phyloP scores from a whole-genome alignment of 1,140 invertebrate species.

The Tenebrio molitor region DNA sequence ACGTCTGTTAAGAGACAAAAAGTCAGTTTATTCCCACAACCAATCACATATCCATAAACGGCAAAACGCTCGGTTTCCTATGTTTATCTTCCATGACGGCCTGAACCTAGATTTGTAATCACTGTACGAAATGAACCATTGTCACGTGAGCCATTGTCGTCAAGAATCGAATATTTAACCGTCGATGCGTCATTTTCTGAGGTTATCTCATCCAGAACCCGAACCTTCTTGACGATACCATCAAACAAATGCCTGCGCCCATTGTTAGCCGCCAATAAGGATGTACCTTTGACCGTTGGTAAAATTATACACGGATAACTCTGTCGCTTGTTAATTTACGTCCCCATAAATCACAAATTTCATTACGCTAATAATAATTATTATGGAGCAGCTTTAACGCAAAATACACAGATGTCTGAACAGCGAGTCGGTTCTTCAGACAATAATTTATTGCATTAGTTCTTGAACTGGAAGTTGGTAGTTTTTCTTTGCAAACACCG shows the following conservation, averaged over 20 bases:
- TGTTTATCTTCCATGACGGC: no score
- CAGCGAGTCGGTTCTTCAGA: not conserved
- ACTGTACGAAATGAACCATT: not conserved
- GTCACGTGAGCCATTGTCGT: not conserved
- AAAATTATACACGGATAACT: not conserved
- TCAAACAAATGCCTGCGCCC: no score
- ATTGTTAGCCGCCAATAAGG: no score
- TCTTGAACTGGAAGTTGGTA: not conserved
- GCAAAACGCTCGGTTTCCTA: no score
- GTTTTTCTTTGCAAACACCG: not conserved
- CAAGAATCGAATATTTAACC: not conserved
- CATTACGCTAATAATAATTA: not conserved
- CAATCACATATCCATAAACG: no score
- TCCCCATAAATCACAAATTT: not conserved
- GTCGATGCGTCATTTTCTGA: not conserved
- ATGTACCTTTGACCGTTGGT: not conserved
- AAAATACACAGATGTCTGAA: not conserved
- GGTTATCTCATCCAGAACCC: not conserved
- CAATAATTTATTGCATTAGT: not conserved
- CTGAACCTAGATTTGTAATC: no score
- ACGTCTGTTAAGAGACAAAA: no score
- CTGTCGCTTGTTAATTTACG: not conserved
- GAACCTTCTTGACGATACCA: no score
- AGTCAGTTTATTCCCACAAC: no score
- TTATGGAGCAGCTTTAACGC: not conserved